Base-by-base conservation (phyloP, 2,797 vertebrate genomes). In the Acipenser ruthenus region DNA sequence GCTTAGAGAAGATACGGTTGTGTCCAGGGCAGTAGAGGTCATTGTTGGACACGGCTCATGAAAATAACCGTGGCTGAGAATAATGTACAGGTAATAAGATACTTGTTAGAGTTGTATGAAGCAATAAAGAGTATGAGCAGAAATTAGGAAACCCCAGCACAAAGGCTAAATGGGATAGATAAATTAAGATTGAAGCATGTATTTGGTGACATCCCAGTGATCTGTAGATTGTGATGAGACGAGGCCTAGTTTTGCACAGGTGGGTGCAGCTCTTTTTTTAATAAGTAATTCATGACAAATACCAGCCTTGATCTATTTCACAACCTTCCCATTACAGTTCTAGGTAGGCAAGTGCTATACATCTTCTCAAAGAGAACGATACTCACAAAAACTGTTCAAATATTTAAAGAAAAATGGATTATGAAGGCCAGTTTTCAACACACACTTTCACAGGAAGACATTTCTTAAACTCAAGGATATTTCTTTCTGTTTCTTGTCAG, bases 391-490 rank as follows among this genome's bases (percentile, higher is more conserved):
- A 37, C 8, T 51, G 73, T 83, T 85, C 77, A 84, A 86, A 86
- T 79, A 82, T 79, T 88, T 37, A 37, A 37, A 37, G 79, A 85
- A 81, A 83, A 83, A 69, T 82, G 71, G 74, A 83, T 80, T 77
- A 80, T 78, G 72, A 74, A 83, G 81, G 83, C 84, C 79, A 84
- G 79, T 68, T 78, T 67, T 70, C 74, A 78, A 71, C 70, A 76
- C 75, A 70, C 77, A 68, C 75, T 74, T 75, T 77, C 78, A 78
- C 55, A 71, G 82, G 66, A 71, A 77, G 74, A 79, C 74, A 82
- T 79, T 66, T 79, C 75, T 82, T 79, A 71, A 74, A 69, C 72
- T 79, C 81, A 85, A 86, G 82, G 87, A 85, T 83, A 78, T 80
- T 80, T 18, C 77, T 70, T 75, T 50, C 53, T 49, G 10, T 68